A percentile compares a stretch with the other conserved stretches of the same genome.
These are phyloP conservation scores for Theocolax elegans DNA, from an alignment of 1,140 invertebrate genomes.

Conservation along the genomic window DNA sequence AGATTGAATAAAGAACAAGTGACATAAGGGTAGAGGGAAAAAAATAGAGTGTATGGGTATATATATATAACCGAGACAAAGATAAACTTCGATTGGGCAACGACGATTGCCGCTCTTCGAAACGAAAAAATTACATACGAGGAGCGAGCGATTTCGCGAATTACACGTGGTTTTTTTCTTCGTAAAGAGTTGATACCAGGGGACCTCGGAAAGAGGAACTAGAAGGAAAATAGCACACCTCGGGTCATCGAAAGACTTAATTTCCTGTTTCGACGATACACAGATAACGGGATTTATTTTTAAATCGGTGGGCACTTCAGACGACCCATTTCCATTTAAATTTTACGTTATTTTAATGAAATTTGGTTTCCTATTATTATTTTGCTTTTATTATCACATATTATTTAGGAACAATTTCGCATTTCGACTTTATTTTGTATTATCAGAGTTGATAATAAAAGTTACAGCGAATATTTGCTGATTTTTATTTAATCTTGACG, in stretches of 20 bases:
- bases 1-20: slow-evolving; percentile 27
- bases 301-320: not conserved
- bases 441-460: no score
- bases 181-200: not conserved
- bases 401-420: no score
- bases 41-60: not conserved
- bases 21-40: not conserved
- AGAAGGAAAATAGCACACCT: not conserved
- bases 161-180: slow-evolving; percentile 12
- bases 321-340: not conserved
- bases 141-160: slow-evolving; percentile 15
- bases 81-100: slow-evolving; percentile 31
- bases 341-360: not conserved
- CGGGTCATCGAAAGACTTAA: not conserved
- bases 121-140: slow-evolving; percentile 31
- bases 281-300: slow-evolving; percentile 9
- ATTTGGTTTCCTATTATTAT: no score
- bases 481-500: no score
- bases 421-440: no score
- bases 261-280: slow-evolving; percentile 23
- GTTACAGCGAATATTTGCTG: no score
- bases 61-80: not conserved
- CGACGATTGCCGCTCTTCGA: slow-evolving; percentile 15
- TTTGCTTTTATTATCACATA: no score
- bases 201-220: not conserved